Base-by-base conservation (phyloP, 2,888 invertebrate genomes). In the Ophion obscuratus region DNA sequence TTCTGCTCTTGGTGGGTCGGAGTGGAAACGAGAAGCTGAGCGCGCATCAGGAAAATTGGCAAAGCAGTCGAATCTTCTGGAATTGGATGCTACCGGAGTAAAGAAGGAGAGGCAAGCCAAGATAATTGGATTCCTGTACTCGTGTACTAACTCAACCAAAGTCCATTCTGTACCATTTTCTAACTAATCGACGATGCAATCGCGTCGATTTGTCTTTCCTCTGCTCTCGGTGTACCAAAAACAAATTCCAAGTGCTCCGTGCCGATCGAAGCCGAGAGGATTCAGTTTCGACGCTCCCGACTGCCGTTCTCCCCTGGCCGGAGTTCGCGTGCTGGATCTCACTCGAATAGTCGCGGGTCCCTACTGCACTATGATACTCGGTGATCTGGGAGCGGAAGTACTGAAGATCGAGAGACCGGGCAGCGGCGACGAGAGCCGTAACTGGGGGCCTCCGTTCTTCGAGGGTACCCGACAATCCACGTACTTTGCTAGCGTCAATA, bases 311-410 rank as follows among this genome's bases (percentile, higher is more conserved):
- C 96, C 97, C 24, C 93, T 98, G 64, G 95, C 95, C 81, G 97
- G 97, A 84, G 94, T 98, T 59, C 95, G 96, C 90, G 95, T 98
- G 17, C 93, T 98, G 85, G 98, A 98, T 94, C 93, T 98, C 86
- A 97, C 97, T 7, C 95, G 99, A 90, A 97, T 99, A 62, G 96
- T 99, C 3, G 99, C 99, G 27, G 99, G 99, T 0, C 99, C 99
- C 0, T 98, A 97, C 92, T 99, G 99, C 93, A 97, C 99, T 0
- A 98, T 99, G 99, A 96, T 98, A 79, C 95, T 99, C 31, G 97
- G 97, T 1, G 99, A 99, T 94, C 95, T 99, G 84, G 99, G 99
- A 0, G 99, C 99, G 0, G 98, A 98, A 92, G 96, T 99, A 0
- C 96, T 98, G 71, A 99, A 99, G 95, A 96, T 99, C 61, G 99